phyloP scores from a whole-genome alignment of 2,113 vertebrate species.

The Pycnonotus jocosus region DNA sequence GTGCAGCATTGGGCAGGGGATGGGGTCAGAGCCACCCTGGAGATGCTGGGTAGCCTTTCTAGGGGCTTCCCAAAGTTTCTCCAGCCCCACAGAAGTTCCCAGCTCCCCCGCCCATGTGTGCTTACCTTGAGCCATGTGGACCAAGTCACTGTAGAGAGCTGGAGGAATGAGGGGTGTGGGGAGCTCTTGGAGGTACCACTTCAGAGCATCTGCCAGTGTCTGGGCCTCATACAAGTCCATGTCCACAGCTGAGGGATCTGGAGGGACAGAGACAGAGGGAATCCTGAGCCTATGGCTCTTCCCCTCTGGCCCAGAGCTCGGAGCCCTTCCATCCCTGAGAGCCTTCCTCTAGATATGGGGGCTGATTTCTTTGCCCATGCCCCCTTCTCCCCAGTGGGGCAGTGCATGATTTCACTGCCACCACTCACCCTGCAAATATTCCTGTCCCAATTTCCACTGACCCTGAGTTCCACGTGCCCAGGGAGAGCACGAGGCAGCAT shows the following conservation, averaged over 20 bases:
- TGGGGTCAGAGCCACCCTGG: background rate
- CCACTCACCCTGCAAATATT: background rate
- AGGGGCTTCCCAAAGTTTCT: background rate
- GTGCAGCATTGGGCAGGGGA: background rate
- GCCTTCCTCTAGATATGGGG: background rate
- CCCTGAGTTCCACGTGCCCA: background rate
- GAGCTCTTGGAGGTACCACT: constrained; percentile 77
- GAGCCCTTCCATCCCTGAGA: background rate
- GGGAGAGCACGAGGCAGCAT: background rate
- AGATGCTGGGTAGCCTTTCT: background rate
- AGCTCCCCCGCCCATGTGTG: fast-evolving
- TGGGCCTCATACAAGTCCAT: constrained; percentile 71
- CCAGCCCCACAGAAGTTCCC: background rate
- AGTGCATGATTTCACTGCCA: background rate
- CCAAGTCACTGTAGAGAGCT: constrained; percentile 74
- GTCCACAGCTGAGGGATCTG: constrained; percentile 67
- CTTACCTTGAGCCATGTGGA: constrained; percentile 82
- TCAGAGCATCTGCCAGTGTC: constrained; percentile 69
- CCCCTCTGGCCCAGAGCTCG: fast-evolving
- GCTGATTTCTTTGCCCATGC: background rate
- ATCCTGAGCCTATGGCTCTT: background rate
- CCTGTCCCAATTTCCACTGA: background rate
- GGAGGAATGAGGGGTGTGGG: constrained; percentile 71
- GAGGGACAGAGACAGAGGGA: background rate
- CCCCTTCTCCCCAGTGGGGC: background rate